These are phyloP conservation scores for Myripristis murdjan DNA, from an alignment of 2,797 vertebrate genomes.

Conservation along the genomic window DNA sequence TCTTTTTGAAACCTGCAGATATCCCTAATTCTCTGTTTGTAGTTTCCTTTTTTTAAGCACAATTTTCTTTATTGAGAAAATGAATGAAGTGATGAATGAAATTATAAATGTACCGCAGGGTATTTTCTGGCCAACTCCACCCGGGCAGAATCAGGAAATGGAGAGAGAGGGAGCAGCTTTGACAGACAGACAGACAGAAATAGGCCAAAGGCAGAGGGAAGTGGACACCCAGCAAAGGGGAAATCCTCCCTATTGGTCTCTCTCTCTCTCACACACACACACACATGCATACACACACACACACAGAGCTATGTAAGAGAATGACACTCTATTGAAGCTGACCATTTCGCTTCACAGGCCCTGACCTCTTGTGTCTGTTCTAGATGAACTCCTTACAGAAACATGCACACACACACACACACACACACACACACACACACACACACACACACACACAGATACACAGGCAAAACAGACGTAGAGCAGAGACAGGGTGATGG, in stretches of 20 bases:
- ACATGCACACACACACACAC: background rate
- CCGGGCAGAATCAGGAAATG: background rate
- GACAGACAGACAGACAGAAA: slow-evolving; percentile 41
- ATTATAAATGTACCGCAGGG: background rate
- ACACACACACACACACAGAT: slow-evolving; percentile 15
- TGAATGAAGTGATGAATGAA: background rate
- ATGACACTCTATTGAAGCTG: slow-evolving; percentile 31
- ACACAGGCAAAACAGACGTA: slow-evolving; percentile 50
- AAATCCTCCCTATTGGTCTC: slow-evolving; percentile 64
- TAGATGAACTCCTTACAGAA: background rate
- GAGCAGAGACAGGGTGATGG: slow-evolving; percentile 76
- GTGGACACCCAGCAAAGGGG: slow-evolving; percentile 67
- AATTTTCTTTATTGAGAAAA: no score
- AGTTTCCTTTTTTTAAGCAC: no score
- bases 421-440: slow-evolving; percentile 4
- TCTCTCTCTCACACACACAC: slow-evolving; percentile 4
- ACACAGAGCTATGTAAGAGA: slow-evolving; percentile 16
- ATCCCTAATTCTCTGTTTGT: no score
- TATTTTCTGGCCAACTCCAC: slow-evolving; percentile 7
- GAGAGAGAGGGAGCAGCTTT: background rate
- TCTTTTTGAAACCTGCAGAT: no score
- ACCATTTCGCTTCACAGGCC: slow-evolving; percentile 19
- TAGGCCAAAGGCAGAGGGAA: slow-evolving; percentile 57
- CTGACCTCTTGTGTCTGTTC: slow-evolving; percentile 18
- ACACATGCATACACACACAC: slow-evolving; percentile 13